phyloP scores from a whole-genome alignment of 2,888 invertebrate genomes.

The Stramonita haemastoma region DNA sequence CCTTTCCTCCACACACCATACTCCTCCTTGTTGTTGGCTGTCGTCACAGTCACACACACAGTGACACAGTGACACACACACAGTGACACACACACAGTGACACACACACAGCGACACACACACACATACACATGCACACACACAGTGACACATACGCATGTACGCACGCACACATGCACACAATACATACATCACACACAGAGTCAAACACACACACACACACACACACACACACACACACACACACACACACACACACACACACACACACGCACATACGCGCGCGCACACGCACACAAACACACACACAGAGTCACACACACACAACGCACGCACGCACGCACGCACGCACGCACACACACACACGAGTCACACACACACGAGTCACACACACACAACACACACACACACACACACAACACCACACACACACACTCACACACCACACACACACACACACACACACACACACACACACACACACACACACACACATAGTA shows the following conservation, averaged over 20 bases:
- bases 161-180: no score
- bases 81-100: no score
- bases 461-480: no score
- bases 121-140: no score
- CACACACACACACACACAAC: background rate
- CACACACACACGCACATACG: background rate
- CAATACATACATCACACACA: no score
- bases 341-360: background rate
- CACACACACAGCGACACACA: no score
- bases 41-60: background rate
- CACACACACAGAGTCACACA: background rate
- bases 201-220: no score
- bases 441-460: no score
- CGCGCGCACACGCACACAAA: background rate
- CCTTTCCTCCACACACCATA: slow-evolving; percentile 93
- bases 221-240: background rate
- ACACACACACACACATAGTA: no score
- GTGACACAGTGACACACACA: no score
- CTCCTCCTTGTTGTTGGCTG: slow-evolving; percentile 92
- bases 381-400: background rate
- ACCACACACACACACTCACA: background rate
- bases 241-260: slow-evolving; percentile 1
- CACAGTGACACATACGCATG: slow-evolving; percentile 61
- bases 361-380: background rate
- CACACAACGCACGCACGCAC: background rate